These are phyloP conservation scores for Rhyacophila evoluta DNA, from an alignment of 2,888 invertebrate genomes.

Conservation along the genomic window DNA sequence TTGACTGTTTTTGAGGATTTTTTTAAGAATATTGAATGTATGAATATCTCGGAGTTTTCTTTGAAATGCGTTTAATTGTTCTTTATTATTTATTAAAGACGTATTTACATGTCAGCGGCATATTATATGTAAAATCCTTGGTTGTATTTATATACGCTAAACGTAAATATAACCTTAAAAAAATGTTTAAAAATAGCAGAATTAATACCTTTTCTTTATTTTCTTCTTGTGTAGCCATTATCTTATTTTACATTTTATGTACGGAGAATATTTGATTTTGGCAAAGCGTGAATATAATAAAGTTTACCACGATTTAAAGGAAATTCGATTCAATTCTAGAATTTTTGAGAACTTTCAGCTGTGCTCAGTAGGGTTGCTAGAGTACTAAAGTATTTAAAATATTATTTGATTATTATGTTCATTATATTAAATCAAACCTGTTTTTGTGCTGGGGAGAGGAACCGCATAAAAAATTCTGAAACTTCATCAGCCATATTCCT, in stretches of 20 bases:
- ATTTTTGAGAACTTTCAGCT: conserved; percentile 14
- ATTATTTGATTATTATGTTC: no score
- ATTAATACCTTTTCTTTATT: conserved; percentile 31
- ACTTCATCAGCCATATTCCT: no score
- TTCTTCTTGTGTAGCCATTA: conserved; percentile 35
- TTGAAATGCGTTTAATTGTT: no score
- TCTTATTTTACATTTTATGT: not conserved
- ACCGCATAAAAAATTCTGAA: no score
- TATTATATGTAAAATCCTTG: not conserved
- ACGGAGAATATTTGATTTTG: not conserved
- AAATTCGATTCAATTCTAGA: conserved; percentile 19
- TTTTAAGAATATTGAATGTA: no score
- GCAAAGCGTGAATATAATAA: not conserved
- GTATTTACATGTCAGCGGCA: not conserved
- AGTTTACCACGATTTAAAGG: no score
- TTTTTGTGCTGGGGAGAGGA: no score
- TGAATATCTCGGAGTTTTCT: no score
- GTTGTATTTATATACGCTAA: not conserved
- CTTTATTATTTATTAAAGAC: not conserved
- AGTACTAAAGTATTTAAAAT: no score
- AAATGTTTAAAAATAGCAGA: not conserved
- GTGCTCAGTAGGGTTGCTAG: no score
- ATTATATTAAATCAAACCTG: no score
- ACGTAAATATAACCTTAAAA: conserved; percentile 32
- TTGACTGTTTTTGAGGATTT: no score